These are phyloP conservation scores for Eurois occulta DNA, from an alignment of 2,888 invertebrate genomes.

Conservation along the genomic window DNA sequence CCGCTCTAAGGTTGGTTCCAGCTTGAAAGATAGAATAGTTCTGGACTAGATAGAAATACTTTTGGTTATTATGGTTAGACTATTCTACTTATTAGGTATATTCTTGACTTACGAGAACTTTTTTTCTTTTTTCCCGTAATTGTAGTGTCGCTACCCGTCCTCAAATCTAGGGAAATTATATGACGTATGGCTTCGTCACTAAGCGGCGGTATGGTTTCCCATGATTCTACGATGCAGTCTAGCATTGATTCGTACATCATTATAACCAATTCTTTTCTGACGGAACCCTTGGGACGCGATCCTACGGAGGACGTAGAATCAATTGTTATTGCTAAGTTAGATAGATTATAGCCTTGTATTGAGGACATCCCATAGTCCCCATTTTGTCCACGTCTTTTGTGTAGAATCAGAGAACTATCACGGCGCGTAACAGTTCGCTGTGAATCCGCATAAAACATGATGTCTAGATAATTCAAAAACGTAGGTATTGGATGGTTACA, in stretches of 20 bases:
- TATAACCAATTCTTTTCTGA: conserved; percentile 81
- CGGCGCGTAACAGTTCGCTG: conserved; percentile 82
- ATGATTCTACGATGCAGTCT: conserved; percentile 80
- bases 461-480: conserved; percentile 14
- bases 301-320: conserved; percentile 70
- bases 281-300: conserved; percentile 74
- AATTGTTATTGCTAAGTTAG: too few species aligned
- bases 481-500: neutral
- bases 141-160: conserved; percentile 75
- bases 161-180: conserved; percentile 65
- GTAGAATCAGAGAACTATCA: conserved; percentile 81
- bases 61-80: too few species aligned
- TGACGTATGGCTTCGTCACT: conserved; percentile 69
- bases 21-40: too few species aligned
- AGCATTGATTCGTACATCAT: conserved; percentile 85
- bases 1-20: too few species aligned
- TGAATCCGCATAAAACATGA: conserved; percentile 84
- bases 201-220: conserved; percentile 76
- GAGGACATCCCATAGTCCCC: conserved; percentile 69
- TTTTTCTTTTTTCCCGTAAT: conserved; percentile 77
- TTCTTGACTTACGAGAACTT: conserved; percentile 34
- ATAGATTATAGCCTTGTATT: conserved; percentile 66
- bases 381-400: conserved; percentile 61
- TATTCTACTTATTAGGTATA: neutral
- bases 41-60: neutral